phyloP scores from a whole-genome alignment of 1,140 invertebrate genomes.

The Drosophila watanabei region DNA sequence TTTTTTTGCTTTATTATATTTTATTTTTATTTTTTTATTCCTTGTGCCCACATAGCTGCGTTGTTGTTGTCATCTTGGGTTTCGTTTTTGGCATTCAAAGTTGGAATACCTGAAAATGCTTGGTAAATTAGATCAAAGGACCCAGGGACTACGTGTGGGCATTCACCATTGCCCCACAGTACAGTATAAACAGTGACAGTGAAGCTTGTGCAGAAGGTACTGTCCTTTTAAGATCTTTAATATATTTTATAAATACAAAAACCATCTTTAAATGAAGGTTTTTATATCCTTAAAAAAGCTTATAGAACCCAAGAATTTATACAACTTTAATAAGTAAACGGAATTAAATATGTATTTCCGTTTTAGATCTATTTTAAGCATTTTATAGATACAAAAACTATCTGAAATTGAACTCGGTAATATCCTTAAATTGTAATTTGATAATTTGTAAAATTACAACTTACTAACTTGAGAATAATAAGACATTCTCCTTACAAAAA shows the following conservation, averaged over 20 bases:
- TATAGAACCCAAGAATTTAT: background rate
- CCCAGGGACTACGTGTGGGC: conserved; percentile 66
- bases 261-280: background rate
- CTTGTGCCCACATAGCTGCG: conserved; percentile 4
- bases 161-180: conserved; percentile 39
- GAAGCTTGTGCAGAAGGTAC: background rate
- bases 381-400: too few relatives aligned
- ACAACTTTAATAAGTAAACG: too few relatives aligned
- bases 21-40: conserved; percentile 28
- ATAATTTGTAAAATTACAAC: too few relatives aligned
- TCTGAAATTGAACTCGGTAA: background rate
- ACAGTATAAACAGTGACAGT: background rate
- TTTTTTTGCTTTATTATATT: conserved; percentile 3
- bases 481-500: background rate
- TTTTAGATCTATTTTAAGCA: too few relatives aligned
- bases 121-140: conserved; percentile 82
- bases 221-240: background rate
- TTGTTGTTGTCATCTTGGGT: conserved; percentile 66
- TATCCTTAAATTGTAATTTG: too few relatives aligned
- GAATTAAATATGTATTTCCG: too few relatives aligned
- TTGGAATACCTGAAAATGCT: conserved; percentile 81
- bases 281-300: background rate
- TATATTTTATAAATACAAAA: background rate
- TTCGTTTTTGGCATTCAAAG: conserved; percentile 74
- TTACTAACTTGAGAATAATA: too few relatives aligned